Conservation (phyloP, 1,140 invertebrate species). For the Leucophenga varia region DNA sequence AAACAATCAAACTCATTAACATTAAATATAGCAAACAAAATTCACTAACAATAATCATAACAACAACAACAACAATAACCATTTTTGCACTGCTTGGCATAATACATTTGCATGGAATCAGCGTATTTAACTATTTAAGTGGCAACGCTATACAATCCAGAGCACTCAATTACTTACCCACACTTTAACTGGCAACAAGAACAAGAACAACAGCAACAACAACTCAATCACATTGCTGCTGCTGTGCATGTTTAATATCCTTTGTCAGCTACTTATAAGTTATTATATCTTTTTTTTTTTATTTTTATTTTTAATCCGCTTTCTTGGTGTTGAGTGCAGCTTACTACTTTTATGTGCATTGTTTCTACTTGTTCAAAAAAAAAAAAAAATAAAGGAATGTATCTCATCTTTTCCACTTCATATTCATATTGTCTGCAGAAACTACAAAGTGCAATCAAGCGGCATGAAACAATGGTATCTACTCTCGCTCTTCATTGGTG, state of each 20-base stretch:
- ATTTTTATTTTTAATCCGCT: constrained; percentile 45
- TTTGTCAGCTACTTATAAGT: constrained; percentile 51
- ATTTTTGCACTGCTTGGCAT: neutral
- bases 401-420: constrained; percentile 10
- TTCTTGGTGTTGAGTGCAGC: constrained; percentile 30
- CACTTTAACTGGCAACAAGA: too few relatives aligned
- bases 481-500: constrained; percentile 78
- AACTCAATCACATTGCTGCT: neutral
- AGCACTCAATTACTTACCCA: too few relatives aligned
- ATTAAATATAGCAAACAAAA: too few relatives aligned
- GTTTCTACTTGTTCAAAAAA: neutral
- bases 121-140: too few relatives aligned
- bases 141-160: too few relatives aligned
- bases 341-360: constrained; percentile 4
- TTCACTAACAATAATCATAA: neutral
- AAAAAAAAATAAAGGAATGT: too few relatives aligned
- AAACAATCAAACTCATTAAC: too few relatives aligned
- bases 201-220: too few relatives aligned
- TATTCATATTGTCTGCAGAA: constrained; percentile 58
- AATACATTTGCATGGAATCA: too few relatives aligned
- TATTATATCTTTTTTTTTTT: too few relatives aligned
- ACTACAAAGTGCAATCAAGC: constrained; percentile 72
- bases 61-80: neutral
- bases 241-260: neutral
- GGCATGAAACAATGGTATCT: constrained; percentile 77